Conservation (phyloP, 2,797 vertebrate species). For the Vireo griseus region DNA sequence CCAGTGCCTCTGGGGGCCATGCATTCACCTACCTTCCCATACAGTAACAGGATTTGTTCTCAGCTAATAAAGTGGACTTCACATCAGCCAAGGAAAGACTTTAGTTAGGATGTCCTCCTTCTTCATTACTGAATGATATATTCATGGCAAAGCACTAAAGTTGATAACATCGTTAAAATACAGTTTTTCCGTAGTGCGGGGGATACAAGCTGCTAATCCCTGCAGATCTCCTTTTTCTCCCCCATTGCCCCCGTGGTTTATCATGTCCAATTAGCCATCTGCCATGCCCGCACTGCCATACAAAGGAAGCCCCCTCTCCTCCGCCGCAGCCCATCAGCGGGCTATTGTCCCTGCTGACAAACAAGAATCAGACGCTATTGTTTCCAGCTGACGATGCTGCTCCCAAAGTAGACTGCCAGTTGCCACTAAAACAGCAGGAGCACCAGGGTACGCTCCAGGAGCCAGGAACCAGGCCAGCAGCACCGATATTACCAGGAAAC, state of each 20-base stretch:
- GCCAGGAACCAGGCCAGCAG: slow-evolving; percentile 26
- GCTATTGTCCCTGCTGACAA: slow-evolving; percentile 72
- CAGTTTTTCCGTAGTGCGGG: background rate
- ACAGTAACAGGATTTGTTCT: slow-evolving; percentile 11
- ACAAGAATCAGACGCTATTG: slow-evolving; percentile 72
- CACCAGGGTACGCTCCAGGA: slow-evolving; percentile 13
- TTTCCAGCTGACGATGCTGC: slow-evolving; percentile 53
- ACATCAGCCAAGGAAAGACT: slow-evolving; percentile 5
- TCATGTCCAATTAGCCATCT: slow-evolving; percentile 89
- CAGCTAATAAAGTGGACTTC: slow-evolving; percentile 57
- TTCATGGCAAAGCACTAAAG: slow-evolving; percentile 18
- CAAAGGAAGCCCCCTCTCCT: slow-evolving; percentile 55
- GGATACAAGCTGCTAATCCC: slow-evolving; percentile 74
- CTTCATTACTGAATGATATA: background rate
- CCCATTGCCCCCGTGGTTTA: slow-evolving; percentile 72
- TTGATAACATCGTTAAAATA: slow-evolving; percentile 41
- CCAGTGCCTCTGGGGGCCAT: background rate
- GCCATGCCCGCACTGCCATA: slow-evolving; percentile 66
- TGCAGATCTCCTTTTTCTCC: slow-evolving; percentile 67
- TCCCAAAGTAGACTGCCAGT: slow-evolving; percentile 52
- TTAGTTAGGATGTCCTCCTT: background rate
- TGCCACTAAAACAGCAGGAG: slow-evolving; percentile 62
- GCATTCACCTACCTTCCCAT: background rate
- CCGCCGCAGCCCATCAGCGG: slow-evolving; percentile 45
- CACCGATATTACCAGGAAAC: background rate